Evolutionary conservation across 2,113 vertebrate genomes (phyloP).

Genomic region (Odontesthes bonariensis): DNA sequence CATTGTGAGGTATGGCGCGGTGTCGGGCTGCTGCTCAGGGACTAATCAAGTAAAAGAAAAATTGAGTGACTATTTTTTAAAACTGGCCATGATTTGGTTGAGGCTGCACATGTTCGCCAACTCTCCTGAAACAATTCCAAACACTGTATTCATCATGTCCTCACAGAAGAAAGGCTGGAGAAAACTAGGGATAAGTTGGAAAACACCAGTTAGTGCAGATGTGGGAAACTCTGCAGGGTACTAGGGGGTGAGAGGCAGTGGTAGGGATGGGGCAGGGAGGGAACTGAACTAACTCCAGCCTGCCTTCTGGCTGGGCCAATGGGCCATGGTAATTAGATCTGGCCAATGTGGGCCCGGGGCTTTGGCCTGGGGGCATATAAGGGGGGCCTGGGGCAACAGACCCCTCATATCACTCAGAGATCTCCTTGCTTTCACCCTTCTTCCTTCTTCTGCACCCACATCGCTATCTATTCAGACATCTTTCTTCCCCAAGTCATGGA

Average conservation of each 20-base stretch:
- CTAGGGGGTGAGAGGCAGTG: slow-evolving; percentile 62
- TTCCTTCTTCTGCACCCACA: slow-evolving; percentile 32
- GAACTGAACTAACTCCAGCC: slow-evolving; percentile 74
- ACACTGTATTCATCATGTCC: slow-evolving; percentile 36
- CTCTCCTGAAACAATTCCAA: slow-evolving; percentile 37
- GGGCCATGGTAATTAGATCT: slow-evolving; percentile 91
- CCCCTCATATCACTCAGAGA: slow-evolving; percentile 83
- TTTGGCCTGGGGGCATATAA: slow-evolving; percentile 88
- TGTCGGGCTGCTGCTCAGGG: background rate
- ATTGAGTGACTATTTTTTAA: background rate
- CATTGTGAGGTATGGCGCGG: background rate
- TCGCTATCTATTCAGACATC: slow-evolving; percentile 12
- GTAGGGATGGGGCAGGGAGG: slow-evolving; percentile 72
- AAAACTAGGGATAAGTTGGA: slow-evolving; percentile 74
- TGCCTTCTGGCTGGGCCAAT: slow-evolving; percentile 81
- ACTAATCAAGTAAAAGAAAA: slow-evolving; percentile 5
- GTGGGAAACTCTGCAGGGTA: slow-evolving; percentile 84
- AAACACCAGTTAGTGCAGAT: slow-evolving; percentile 83
- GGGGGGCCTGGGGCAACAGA: slow-evolving; percentile 80
- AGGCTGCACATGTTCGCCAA: background rate
- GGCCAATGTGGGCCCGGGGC: slow-evolving; percentile 87
- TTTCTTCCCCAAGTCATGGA: slow-evolving; percentile 82
- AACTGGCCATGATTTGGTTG: background rate
- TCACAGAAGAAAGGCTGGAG: slow-evolving; percentile 28
- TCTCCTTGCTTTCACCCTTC: slow-evolving; percentile 62